Evolutionary conservation across 2,888 invertebrate species (phyloP), one percentile per base, ranked within the genome.

Genomic region (Tenodera sinensis): DNA sequence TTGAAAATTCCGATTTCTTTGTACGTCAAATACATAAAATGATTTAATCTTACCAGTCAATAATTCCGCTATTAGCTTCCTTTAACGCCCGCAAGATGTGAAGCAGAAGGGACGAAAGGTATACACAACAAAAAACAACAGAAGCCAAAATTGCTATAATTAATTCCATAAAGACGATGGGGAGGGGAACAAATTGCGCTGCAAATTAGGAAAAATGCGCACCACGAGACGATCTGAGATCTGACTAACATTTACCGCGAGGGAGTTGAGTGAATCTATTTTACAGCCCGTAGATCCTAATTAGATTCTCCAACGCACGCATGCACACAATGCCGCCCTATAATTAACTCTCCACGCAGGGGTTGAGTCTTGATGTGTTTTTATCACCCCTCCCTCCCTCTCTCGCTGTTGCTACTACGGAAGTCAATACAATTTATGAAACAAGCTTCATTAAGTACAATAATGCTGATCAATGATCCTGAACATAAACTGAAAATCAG

Each of bases 401-500:
- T 54, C 15, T 20, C 20, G 15, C 54, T 54, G 54, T 4, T 71
- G 3, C 54, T 71, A 71, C 54, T 71, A 20, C 54, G 54, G 47
- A 85, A 86, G 86, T 82, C 34, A 28, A 87, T 87, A 82, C 87
- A 34, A 83, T 87, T 87, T 82, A 87, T 83, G 83, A 83, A 85
- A 87, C 87, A 82, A 87, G 87, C 42, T 83, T 83, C 87, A 87
- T 71, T 83, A 82, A 34, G 42, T 87, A 42, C n/a, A 28, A 87
- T 83, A 87, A 34, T 81, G 71, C 34, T 83, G 87, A 83, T 34
- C 87, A 87, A 83, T 87, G 83, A 87, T 87, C 87, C 87, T 87
- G 87, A 83, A 86, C 47, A 81, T 81, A 81, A 86, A 86, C 86
- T 86, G 86, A 81, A 86, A 86, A 87, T 83, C 87, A 87, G 87